phyloP scores from a whole-genome alignment of 1,140 invertebrate species.

The Vanessa tameamea region DNA sequence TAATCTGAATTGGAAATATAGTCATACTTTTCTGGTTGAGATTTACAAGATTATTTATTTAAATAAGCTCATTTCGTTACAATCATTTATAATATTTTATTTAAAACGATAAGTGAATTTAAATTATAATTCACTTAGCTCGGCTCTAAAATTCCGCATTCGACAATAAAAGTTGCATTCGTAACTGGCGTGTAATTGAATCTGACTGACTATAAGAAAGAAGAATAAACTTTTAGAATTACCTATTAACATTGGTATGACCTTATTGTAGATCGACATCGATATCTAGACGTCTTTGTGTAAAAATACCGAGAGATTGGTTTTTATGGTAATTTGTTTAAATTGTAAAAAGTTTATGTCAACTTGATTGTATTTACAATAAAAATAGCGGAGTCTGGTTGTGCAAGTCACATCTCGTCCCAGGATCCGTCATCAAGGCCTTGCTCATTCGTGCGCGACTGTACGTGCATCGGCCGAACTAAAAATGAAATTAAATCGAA shows the following conservation, averaged over 20 bases:
- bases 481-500: conserved; percentile 41
- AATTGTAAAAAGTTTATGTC: conserved; percentile 28
- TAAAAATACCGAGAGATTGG: conserved; percentile 25
- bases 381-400: conserved; percentile 65
- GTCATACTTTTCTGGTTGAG: too few relatives aligned
- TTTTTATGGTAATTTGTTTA: conserved; percentile 27
- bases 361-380: conserved; percentile 33
- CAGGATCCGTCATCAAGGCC: conserved; percentile 67
- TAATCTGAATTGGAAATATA: too few relatives aligned
- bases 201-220: conserved; percentile 2
- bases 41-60: too few relatives aligned
- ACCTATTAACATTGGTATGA: conserved; percentile 21
- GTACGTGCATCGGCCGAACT: conserved; percentile 57
- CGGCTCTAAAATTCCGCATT: background rate
- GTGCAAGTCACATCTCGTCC: conserved; percentile 71
- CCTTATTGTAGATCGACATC: conserved; percentile 25
- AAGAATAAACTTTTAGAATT: background rate
- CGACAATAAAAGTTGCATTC: background rate
- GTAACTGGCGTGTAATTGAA: background rate
- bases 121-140: background rate
- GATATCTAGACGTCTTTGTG: conserved; percentile 17
- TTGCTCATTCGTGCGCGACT: conserved; percentile 61
- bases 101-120: too few relatives aligned
- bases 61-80: too few relatives aligned
- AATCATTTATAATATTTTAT: background rate